phyloP scores from a whole-genome alignment of 2,113 vertebrate genomes.

The Rhynchomys soricoides region DNA sequence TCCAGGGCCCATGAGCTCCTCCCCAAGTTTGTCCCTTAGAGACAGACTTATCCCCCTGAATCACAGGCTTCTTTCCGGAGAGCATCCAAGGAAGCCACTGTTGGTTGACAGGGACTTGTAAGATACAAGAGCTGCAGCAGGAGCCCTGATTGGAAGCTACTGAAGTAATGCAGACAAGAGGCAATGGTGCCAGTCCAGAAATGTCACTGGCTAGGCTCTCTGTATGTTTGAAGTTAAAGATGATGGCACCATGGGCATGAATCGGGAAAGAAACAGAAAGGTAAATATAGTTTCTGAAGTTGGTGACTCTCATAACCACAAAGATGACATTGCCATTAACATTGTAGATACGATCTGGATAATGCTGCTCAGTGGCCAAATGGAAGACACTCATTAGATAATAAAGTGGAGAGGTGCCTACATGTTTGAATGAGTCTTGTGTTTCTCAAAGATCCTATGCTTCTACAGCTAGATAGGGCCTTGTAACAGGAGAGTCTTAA shows the following conservation, averaged over 20 bases:
- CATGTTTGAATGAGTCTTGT: neutral
- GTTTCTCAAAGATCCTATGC: slow-evolving; percentile 12
- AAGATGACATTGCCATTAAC: neutral
- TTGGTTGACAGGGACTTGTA: neutral
- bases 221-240: neutral
- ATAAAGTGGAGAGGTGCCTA: neutral
- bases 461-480: neutral
- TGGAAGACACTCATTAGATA: neutral
- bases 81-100: neutral
- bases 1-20: neutral
- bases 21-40: neutral
- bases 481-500: slow-evolving; percentile 10
- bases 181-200: neutral
- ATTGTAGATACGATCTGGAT: neutral
- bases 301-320: neutral
- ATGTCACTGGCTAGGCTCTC: neutral
- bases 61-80: neutral
- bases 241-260: neutral
- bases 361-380: neutral
- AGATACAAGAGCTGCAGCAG: neutral
- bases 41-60: neutral
- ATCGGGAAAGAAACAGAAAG: neutral
- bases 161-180: neutral
- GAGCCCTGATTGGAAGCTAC: neutral
- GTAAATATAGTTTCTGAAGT: neutral